These are phyloP conservation scores for Cataglyphis livida DNA, from an alignment of 2,888 invertebrate species.

Conservation along the genomic window DNA sequence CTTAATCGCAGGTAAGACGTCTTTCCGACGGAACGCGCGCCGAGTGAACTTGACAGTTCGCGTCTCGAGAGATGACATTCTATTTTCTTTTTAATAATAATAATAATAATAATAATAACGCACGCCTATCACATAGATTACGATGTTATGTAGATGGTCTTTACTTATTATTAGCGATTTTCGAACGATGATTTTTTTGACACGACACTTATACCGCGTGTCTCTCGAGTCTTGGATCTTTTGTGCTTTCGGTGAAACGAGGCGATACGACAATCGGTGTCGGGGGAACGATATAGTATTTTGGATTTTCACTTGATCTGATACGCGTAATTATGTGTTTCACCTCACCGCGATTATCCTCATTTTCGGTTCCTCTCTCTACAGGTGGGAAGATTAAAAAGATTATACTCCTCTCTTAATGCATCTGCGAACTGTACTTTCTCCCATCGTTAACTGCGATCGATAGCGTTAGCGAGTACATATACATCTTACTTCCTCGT, in stretches of 20 bases:
- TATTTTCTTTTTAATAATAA: not conserved
- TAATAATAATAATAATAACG: too few relatives aligned
- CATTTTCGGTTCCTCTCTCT: not conserved
- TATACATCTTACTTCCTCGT: not conserved
- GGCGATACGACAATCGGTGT: not conserved
- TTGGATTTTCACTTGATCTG: not conserved
- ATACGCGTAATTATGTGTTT: conserved; percentile 27
- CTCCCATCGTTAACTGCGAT: conserved; percentile 33
- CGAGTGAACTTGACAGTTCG: not conserved
- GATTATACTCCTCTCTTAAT: not conserved
- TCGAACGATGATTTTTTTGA: not conserved
- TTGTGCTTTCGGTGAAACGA: not conserved
- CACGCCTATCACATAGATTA: not conserved
- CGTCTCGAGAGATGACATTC: not conserved
- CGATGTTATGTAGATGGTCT: too few relatives aligned
- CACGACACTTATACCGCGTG: conserved; percentile 9
- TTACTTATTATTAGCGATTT: not conserved
- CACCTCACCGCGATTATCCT: not conserved
- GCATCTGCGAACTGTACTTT: conserved; percentile 14
- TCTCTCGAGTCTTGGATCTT: not conserved
- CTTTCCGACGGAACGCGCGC: conserved; percentile 17
- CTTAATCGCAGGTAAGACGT: conserved; percentile 82
- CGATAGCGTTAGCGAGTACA: conserved; percentile 1
- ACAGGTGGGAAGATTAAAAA: not conserved
- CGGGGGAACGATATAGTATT: not conserved